Evolutionary conservation across 2,113 vertebrate species (phyloP).

Genomic region (Tringa solitaria): DNA sequence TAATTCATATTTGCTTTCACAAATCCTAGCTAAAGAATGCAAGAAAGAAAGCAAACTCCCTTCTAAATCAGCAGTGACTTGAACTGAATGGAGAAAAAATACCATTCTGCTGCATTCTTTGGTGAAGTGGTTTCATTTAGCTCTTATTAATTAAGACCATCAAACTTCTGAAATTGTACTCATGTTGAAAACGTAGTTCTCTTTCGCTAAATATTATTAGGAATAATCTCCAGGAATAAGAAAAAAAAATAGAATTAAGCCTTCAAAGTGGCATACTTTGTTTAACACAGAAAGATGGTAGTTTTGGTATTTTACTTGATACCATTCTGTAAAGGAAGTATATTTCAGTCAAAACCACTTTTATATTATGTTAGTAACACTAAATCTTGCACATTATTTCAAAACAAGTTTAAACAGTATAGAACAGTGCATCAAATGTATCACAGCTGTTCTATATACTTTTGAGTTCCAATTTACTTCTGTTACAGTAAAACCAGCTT

Average conservation of each 20-base stretch:
- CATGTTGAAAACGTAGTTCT: neutral
- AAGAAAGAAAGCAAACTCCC: conserved; percentile 7
- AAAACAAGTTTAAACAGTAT: neutral
- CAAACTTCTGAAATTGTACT: neutral
- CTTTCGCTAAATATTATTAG: neutral
- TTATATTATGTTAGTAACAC: neutral
- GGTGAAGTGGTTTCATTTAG: conserved; percentile 17
- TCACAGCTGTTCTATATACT: neutral
- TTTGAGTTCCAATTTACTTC: neutral
- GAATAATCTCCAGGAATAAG: neutral
- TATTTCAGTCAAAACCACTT: neutral
- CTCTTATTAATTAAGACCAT: neutral
- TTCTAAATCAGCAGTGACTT: conserved; percentile 59
- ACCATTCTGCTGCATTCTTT: conserved; percentile 5
- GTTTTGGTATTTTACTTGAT: neutral
- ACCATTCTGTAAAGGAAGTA: neutral
- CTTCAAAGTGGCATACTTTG: neutral
- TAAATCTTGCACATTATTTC: neutral
- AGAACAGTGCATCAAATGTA: neutral
- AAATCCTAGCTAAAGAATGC: conserved; percentile 63
- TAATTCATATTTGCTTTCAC: conserved; percentile 64
- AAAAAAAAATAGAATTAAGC: neutral
- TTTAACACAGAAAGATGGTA: neutral
- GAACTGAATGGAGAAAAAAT: conserved; percentile 26
- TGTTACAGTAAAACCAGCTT: neutral